phyloP scores from a whole-genome alignment of 2,797 vertebrate genomes.

The Gymnocypris eckloni region DNA sequence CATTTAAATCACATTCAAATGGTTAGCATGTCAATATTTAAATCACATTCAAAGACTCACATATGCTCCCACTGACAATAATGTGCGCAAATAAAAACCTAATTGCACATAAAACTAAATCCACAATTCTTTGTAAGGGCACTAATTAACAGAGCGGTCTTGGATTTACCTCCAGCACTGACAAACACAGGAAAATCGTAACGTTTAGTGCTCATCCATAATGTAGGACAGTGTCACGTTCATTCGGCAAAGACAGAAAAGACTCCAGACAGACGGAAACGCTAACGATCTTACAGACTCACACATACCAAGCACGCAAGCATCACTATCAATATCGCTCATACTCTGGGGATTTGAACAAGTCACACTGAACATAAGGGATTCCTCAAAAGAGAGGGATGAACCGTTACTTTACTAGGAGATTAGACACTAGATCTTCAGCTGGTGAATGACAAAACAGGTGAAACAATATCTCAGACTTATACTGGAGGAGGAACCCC shows the following conservation, averaged over 20 bases:
- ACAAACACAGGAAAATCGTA: neutral
- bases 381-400: neutral
- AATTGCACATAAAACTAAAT: neutral
- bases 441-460: neutral
- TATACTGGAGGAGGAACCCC: neutral
- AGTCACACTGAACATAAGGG: neutral
- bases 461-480: neutral
- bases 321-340: neutral
- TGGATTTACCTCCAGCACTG: neutral
- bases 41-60: conserved; percentile 32
- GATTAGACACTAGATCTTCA: neutral
- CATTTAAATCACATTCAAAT: conserved; percentile 55
- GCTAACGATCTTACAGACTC: neutral
- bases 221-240: neutral
- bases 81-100: neutral
- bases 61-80: neutral
- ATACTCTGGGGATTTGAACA: neutral
- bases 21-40: conserved; percentile 55
- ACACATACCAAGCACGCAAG: neutral
- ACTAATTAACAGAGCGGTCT: neutral
- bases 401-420: neutral
- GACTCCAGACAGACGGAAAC: conserved; percentile 6
- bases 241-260: neutral
- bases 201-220: conserved; percentile 17
- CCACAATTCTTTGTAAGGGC: neutral